Evolutionary conservation across 2,888 invertebrate species (phyloP), one percentile per base, ranked within the genome.

Genomic region (Watsonalla binaria): DNA sequence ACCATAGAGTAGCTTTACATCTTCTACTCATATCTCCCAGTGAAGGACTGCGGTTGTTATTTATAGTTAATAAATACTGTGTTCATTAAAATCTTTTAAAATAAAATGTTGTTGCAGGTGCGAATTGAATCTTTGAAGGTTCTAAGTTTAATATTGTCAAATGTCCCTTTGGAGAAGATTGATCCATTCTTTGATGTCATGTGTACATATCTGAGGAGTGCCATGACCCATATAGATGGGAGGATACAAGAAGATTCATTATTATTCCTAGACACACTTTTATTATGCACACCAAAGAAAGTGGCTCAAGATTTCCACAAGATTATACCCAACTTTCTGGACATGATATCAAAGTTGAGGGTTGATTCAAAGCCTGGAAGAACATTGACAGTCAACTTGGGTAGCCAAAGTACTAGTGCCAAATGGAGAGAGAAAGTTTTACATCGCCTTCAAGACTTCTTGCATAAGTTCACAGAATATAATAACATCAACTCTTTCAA

Each of bases 171-270:
- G 56, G 90, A 91, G 8, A 93, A 93, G 65, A 78, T 95, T 11
- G 78, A 91, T 46, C 96, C 97, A 8, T 96, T 96, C 78, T 95
- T 95, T 74, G 93, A 94, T 58, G 91, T 95, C 6, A 84, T 98
- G 57, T 93, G 95, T 15, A 95, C 96, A 0, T 96, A 96, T 79
- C 81, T 98, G 49, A 93, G 95, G 52, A 97, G 97, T 86, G 95
- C 96, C 0, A 96, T 98, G 96, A 97, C 97, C 0, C 96, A 98
- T 70, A 95, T 98, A 56, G 93, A 96, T 75, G 92, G 92, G 9
- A 90, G 92, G 51, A 94, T 98, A 59, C 96, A 97, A 75, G 95
- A 96, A 75, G 97, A 97, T 80, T 96, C 97, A 0, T 86, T 98
- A 0, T 76, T 94, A 0, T 92, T 97, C 61, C 84, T 98, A 14